These are phyloP conservation scores for Myopa tessellatipennis DNA, from an alignment of 2,888 invertebrate species.

Conservation along the genomic window DNA sequence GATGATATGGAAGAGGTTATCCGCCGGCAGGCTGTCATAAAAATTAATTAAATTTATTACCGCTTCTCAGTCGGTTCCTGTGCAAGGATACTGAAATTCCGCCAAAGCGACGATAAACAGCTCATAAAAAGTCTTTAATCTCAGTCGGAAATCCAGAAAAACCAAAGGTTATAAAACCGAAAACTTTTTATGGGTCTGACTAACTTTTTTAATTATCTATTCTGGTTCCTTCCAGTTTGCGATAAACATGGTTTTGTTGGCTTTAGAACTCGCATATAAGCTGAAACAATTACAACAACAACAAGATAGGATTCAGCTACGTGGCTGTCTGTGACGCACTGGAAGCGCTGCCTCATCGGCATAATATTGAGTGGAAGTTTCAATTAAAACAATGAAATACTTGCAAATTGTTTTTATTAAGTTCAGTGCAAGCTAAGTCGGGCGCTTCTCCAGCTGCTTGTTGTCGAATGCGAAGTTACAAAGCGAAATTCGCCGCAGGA, in stretches of 20 bases:
- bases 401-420: constrained; percentile 59
- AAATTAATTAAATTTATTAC: constrained; percentile 59
- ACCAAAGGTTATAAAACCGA: constrained; percentile 7
- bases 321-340: too few species aligned
- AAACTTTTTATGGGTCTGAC: constrained; percentile 41
- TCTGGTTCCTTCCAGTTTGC: constrained; percentile 2
- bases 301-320: too few species aligned
- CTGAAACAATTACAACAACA: too few species aligned
- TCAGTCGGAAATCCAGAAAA: constrained; percentile 25
- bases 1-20: too few species aligned
- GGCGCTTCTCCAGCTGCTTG: constrained; percentile 15
- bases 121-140: constrained; percentile 60
- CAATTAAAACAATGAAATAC: constrained; percentile 63
- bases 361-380: constrained; percentile 51
- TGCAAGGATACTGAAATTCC: constrained; percentile 33
- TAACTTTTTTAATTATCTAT: constrained; percentile 58
- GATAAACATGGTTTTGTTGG: constrained; percentile 2
- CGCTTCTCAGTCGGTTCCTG: constrained; percentile 20
- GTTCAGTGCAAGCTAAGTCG: constrained; percentile 53
- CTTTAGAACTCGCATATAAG: too few species aligned
- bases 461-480: too few species aligned
- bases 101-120: constrained; percentile 54
- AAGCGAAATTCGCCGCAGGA: too few species aligned
- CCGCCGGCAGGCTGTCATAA: constrained; percentile 47
- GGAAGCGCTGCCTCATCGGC: background rate